Percentiles rank a stretch among this genome's conserved stretches.
Conservation (phyloP, 2,797 vertebrate species). For the Cacajao melanocephalus region DNA sequence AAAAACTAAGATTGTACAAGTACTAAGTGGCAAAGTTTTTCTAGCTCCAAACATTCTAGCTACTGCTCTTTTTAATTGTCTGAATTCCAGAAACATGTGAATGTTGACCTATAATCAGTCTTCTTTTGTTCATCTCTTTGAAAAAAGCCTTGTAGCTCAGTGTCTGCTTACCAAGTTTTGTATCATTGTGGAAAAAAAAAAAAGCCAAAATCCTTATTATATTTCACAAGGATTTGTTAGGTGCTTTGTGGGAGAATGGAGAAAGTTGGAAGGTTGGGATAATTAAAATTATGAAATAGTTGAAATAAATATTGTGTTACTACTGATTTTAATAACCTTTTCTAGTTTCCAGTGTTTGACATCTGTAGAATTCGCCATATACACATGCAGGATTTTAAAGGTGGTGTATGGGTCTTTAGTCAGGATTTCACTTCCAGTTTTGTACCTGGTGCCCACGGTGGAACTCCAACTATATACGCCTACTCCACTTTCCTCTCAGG, state of each 20-base stretch:
- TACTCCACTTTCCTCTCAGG: neutral
- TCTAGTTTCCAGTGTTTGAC: neutral
- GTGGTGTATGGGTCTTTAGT: neutral
- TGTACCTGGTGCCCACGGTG: neutral
- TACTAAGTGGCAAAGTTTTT: neutral
- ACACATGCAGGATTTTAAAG: neutral
- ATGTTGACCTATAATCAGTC: neutral
- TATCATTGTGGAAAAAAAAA: neutral
- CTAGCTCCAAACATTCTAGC: neutral
- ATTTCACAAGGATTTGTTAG: neutral
- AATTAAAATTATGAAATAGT: neutral
- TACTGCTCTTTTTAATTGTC: neutral
- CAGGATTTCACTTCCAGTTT: neutral
- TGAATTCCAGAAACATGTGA: neutral
- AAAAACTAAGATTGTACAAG: neutral
- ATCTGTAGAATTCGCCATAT: neutral
- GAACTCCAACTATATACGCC: neutral
- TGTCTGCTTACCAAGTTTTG: neutral
- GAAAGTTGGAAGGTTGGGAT: neutral
- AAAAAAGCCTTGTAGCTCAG: slow-evolving; percentile 7
- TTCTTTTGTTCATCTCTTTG: neutral
- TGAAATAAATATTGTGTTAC: neutral
- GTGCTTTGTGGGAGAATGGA: neutral
- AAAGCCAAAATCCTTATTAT: neutral
- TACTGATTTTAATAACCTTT: neutral